phyloP scores from a whole-genome alignment of 2,113 vertebrate genomes.

The Astatoreochromis straeleni region DNA sequence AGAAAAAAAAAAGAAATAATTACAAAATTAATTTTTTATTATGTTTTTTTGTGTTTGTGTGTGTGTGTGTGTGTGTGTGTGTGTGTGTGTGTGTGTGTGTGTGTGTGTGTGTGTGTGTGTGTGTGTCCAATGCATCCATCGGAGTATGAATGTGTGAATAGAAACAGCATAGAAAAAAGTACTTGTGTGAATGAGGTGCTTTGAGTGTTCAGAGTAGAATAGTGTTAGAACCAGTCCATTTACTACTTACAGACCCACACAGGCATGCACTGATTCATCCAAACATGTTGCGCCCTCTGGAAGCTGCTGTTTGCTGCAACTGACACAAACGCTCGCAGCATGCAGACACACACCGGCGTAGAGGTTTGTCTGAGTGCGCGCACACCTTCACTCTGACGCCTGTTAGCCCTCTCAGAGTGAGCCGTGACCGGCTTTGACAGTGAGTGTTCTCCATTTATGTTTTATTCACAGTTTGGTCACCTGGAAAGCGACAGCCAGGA shows the following conservation, averaged over 20 bases:
- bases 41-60: too few relatives aligned
- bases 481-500: slow-evolving; percentile 19
- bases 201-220: background rate
- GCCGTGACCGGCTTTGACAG: background rate
- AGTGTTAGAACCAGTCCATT: background rate
- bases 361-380: background rate
- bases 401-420: background rate
- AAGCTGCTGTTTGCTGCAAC: background rate
- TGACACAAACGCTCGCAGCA: background rate
- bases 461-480: slow-evolving; percentile 43
- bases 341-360: background rate
- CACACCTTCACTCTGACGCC: background rate
- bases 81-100: background rate
- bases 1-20: too few relatives aligned
- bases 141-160: background rate
- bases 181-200: background rate
- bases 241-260: background rate
- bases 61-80: background rate
- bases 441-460: slow-evolving; percentile 9
- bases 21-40: too few relatives aligned
- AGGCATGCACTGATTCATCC: background rate
- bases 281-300: background rate
- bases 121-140: background rate
- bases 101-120: background rate
- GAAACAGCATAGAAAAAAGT: background rate